Evolutionary conservation across 2,797 vertebrate species (phyloP), one percentile per base, ranked within the genome.

Genomic region (Acrossocheilus fasciatus): DNA sequence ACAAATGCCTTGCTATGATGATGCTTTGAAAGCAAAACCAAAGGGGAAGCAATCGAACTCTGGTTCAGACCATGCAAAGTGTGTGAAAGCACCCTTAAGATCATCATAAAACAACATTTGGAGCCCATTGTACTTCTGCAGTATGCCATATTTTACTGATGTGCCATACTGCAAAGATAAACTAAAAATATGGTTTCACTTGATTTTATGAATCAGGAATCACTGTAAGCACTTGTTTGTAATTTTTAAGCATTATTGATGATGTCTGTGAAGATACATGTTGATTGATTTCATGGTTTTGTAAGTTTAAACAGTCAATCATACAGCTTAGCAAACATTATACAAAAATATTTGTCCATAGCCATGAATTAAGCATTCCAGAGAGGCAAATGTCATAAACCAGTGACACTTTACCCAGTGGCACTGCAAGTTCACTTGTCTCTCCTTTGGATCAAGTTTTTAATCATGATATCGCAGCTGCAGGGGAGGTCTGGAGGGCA

Each of bases 341-440:
- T 12, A n/a, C 41, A 43, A n/a, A 36, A n/a, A 6, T 6, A 30
- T 30, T 6, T 30, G 62, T 30, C 62, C 26, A 30, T 12, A 64
- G 12, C n/a, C 4, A 15, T 30, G 62, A 64, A 64, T 15, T 23
- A 59, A 59, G 54, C 54, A 59, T 59, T 59, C 6, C 62, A 66
- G 26, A 66, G 62, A 64, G n/a, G 10, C 59, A 30, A 64, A n/a
- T 57, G 59, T 43, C 52, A 59, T 64, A 64, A 74, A 45, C 17
- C 36, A 43, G 39, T 34, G 80, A 30, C 34, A 3, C 6, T 82
- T 39, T 39, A 26, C 4, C 45, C 30, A 17, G 10, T 0, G 2
- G 23, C 50, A 59, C 41, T 73, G 69, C 52, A 45, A 57, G 39
- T 75, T 75, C 12, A 47, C 41, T 83, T 74, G 82, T 75, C 57